Base-by-base conservation (phyloP, 2,797 vertebrate species). In the Chelidonichthys spinosus region DNA sequence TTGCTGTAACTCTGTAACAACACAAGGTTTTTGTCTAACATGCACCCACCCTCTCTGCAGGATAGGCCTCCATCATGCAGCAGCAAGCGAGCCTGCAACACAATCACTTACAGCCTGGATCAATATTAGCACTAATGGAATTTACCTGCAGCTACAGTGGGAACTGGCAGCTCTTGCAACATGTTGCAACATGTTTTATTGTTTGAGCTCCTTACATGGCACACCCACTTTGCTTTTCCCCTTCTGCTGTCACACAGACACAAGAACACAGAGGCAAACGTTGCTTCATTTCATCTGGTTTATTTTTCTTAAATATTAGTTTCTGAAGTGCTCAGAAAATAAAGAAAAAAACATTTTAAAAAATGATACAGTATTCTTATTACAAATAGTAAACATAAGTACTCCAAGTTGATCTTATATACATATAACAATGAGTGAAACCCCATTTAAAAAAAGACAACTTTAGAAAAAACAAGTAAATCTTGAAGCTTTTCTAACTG, bases 311-410 rank as follows among this genome's bases (percentile, higher is more conserved):
- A 98, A 99, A 99, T 98, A 99, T 96, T 93, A 90, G 90, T 94
- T 94, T 96, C 95, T 96, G 96, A 95, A 95, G 93, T 89, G 90
- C 93, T 95, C 94, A 97, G 95, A 95, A 97, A 96, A 95, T 94
- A 33, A 95, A 97, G 96, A 95, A 94, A 33, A 94, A 80, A 96
- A 96, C 95, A 96, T 96, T 44, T 46, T 33, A 32, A 95, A 96
- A 96, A 97, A 97, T 95, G 90, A 96, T 95, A 96, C 90, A 89
- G 90, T 92, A 92, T 96, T 96, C 95, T 96, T 93, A 96, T 97
- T 97, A 98, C 96, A 98, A 98, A 98, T 95, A 95, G 96, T 97
- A 97, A 98, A 98, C 96, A 95, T 96, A 97, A 96, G 96, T 96
- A 96, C 96, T 97, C 95, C 94, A 94, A 95, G 95, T 96, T 93